A percentile compares a stretch with the other conserved stretches of the same genome.
phyloP scores from a whole-genome alignment of 2,113 vertebrate genomes.

The Stictonetta naevosa region DNA sequence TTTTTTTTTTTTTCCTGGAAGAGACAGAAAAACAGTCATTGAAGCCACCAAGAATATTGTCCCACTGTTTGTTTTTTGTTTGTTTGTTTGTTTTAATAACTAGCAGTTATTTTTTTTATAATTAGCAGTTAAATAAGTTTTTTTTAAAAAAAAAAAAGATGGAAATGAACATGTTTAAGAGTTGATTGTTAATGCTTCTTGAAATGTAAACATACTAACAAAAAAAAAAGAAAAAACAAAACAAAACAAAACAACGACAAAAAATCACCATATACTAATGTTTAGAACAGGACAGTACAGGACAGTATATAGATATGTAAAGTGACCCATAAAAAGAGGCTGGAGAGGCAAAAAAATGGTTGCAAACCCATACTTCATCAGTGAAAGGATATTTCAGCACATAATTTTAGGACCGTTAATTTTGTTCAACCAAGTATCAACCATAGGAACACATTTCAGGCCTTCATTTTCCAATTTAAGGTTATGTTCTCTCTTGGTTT shows the following conservation, averaged over 20 bases:
- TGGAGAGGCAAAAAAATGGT: background rate
- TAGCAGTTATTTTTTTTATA: background rate
- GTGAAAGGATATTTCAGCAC: background rate
- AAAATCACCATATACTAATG: accelerated
- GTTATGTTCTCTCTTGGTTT: background rate
- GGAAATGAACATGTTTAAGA: background rate
- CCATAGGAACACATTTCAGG: background rate
- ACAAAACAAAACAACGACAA: background rate
- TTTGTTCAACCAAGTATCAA: background rate
- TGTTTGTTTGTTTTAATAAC: background rate
- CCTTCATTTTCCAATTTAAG: background rate
- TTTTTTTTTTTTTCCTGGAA: background rate
- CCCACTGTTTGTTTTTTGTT: background rate
- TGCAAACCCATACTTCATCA: background rate
- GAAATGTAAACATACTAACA: background rate
- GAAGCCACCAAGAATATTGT: background rate
- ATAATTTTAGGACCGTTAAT: background rate
- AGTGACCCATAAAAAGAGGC: background rate
- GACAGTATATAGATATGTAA: background rate
- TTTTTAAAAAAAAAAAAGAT: background rate
- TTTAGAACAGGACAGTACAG: background rate
- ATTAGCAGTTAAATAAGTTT: background rate
- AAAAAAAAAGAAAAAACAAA: accelerated
- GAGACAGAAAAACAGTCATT: background rate
- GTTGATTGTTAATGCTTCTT: background rate